Evolutionary conservation across 2,888 invertebrate genomes (phyloP), one percentile per base, ranked within the genome.

Genomic region (Platycheirus rosarum): DNA sequence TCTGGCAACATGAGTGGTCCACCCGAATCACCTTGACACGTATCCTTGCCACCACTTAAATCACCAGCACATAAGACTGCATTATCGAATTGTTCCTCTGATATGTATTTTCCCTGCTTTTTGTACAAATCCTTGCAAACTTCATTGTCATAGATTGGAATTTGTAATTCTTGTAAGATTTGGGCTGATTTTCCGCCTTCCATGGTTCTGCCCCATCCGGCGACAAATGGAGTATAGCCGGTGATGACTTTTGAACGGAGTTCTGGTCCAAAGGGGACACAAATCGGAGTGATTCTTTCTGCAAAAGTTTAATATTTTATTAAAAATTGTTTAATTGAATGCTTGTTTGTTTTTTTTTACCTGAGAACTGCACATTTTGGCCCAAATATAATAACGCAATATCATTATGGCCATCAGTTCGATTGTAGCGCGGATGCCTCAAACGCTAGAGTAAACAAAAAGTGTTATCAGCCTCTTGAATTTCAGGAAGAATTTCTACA

Each of bases 261-360:
- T 4, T 92, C 91, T n/a, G n/a, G n/a, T 0, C 91, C 89, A 11
- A 91, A 88, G 0, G 97, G 97, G 62, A 97, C 90, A 88, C 97
- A 97, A 84, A 97, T 94, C 0, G 96, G 96, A 84, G 91, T 91
- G 60, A 96, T 93, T 20, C 92, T 87, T 11, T 89, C 96, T 96
- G n/a, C n/a, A n/a, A 90, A 46, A 92, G 91, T 29, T 9, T 1
- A 32, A 86, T 4, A 23, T n/a, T n/a, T n/a, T n/a, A n/a, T n/a
- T 4, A 23, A 23, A 32, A 32, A 32, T 7, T 32, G 29, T 32
- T 6, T 32, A 23, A 23, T 26, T 26, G 26, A 26, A n/a, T n/a
- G n/a, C n/a, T n/a, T n/a, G 8, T 32, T 32, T 32, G 3, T 32
- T 5, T 1, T 32, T 7, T 91, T 91, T 37, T 86, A 94, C 94